Evolutionary conservation across 2,888 invertebrate species (phyloP).

Genomic region (Aspidiotus destructor): DNA sequence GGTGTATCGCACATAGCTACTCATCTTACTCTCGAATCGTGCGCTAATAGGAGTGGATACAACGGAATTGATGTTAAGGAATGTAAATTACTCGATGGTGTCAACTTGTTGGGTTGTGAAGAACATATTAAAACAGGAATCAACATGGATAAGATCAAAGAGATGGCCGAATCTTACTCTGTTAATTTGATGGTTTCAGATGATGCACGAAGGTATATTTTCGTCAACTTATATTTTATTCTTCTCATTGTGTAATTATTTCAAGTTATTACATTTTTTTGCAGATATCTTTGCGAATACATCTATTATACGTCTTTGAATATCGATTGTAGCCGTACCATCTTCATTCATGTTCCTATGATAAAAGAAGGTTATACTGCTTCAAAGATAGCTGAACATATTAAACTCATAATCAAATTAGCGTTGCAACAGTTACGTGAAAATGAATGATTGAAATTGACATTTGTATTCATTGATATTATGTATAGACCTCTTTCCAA

Average conservation of each 20-base stretch:
- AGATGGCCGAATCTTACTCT: slow-evolving; percentile 45
- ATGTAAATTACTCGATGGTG: slow-evolving; percentile 39
- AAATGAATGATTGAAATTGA: no score
- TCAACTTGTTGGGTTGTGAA: slow-evolving; percentile 47
- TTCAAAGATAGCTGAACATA: slow-evolving; percentile 50
- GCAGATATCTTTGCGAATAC: slow-evolving; percentile 71
- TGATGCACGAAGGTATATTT: slow-evolving; percentile 54
- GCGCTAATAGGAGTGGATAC: slow-evolving; percentile 56
- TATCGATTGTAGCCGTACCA: slow-evolving; percentile 50
- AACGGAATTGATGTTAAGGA: slow-evolving; percentile 48
- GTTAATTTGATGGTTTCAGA: slow-evolving; percentile 47
- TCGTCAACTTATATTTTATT: neutral
- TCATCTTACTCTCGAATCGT: slow-evolving; percentile 58
- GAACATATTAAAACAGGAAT: slow-evolving; percentile 40
- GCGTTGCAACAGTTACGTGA: slow-evolving; percentile 38
- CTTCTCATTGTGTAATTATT: neutral
- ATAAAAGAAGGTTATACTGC: slow-evolving; percentile 51
- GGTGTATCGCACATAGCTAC: slow-evolving; percentile 59
- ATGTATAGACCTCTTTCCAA: no score
- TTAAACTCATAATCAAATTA: slow-evolving; percentile 44
- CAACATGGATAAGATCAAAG: slow-evolving; percentile 48
- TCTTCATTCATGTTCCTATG: slow-evolving; percentile 74
- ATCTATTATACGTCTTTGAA: slow-evolving; percentile 67
- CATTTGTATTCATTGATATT: no score
- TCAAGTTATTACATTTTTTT: slow-evolving; percentile 38